Evolutionary conservation across 2,888 invertebrate genomes (phyloP), one percentile per base, ranked within the genome.

Genomic region (Seladonia tumulorum): DNA sequence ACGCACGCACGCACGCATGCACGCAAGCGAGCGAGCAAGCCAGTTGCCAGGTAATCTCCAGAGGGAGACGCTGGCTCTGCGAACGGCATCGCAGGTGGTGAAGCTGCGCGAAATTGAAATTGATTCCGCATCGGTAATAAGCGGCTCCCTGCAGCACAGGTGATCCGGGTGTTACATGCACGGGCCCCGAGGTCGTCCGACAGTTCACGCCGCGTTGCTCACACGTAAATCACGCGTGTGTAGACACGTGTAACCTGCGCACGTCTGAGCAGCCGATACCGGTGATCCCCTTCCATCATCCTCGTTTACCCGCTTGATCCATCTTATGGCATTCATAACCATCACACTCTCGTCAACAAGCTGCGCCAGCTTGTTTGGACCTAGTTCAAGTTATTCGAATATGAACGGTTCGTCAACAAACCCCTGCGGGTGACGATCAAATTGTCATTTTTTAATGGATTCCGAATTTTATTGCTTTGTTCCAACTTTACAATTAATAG

Each of bases 101-200:
- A 88, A 86, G 87, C 87, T 82, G 82, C 85, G 92, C 90, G 87
- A 92, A 92, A 92, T 92, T 92, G 92, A 92, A 92, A 92, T 92
- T 92, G 92, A 92, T 92, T 92, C 89, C 92, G 91, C 90, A 91
- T 92, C 92, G 88, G 89, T 90, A 90, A 90, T 90, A 90, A 90
- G 89, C 86, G 83, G 86, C 87, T 91, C 87, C 90, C 88, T 86
- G 85, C 85, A 75, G 83, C 82, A 66, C 72, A 53, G 42, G 78
- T 76, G 82, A 70, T 78, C 81, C 81, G 78, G 79, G 76, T 83
- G 82, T 76, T 86, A 79, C 80, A 83, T 53, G 78, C 71, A 83
- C 79, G 83, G 81, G 82, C 81, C 75, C 75, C 79, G 89, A 82
- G 87, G 85, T 90, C 90, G 88, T 80, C 45, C 22, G 22, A 68